Evolutionary conservation across 2,797 vertebrate genomes (phyloP).

Genomic region (Falco columbarius): DNA sequence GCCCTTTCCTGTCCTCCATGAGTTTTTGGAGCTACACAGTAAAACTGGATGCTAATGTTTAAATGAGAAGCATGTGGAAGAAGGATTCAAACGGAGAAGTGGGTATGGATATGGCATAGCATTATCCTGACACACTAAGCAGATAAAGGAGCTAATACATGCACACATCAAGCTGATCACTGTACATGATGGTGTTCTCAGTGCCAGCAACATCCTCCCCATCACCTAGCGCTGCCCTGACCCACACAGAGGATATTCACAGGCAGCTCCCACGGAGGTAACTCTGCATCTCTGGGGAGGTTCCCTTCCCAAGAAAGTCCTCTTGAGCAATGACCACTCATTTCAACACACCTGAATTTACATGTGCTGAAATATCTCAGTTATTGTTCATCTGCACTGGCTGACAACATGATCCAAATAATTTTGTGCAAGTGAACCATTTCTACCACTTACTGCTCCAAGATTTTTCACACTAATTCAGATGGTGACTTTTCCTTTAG

Average conservation of each 20-base stretch:
- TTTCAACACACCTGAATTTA: not conserved
- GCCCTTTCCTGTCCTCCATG: not conserved
- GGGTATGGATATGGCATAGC: not conserved
- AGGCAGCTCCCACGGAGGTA: rapidly evolving
- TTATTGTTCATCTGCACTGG: not conserved
- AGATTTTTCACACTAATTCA: not conserved
- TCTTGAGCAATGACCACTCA: not conserved
- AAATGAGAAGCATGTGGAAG: not conserved
- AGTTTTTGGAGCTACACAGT: not conserved
- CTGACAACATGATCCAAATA: not conserved
- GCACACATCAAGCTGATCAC: not conserved
- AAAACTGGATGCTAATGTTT: not conserved
- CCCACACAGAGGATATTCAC: not conserved
- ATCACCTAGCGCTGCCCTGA: not conserved
- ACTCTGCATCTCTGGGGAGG: not conserved
- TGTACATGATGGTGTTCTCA: not conserved
- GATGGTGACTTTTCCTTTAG: not conserved
- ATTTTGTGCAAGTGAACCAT: not conserved
- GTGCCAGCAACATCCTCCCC: not conserved
- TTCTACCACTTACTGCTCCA: not conserved
- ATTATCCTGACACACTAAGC: not conserved
- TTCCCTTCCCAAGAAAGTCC: not conserved
- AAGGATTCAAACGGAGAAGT: not conserved
- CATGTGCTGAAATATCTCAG: not conserved
- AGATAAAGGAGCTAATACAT: not conserved